Evolutionary conservation across 2,888 invertebrate species (phyloP).

Genomic region (Eupsilia transversa): DNA sequence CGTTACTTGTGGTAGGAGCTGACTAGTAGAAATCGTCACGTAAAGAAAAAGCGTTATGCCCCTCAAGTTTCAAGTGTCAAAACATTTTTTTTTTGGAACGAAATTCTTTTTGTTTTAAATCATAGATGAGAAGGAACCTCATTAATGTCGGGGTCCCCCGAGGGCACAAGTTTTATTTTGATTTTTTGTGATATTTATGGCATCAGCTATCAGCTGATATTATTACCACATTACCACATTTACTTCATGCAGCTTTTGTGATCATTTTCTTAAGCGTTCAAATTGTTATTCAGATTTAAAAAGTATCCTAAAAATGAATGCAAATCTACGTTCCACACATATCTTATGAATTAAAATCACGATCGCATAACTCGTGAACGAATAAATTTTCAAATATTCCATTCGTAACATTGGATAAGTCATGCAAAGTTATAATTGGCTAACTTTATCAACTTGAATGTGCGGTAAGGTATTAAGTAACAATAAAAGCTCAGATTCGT

Average conservation of each 20-base stretch:
- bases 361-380: constrained; percentile 26
- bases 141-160: too few relatives aligned
- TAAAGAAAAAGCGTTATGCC: too few relatives aligned
- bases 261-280: neutral
- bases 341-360: constrained; percentile 22
- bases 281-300: neutral
- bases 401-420: constrained; percentile 63
- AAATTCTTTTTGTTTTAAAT: too few relatives aligned
- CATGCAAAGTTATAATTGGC: constrained; percentile 73
- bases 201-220: neutral
- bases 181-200: neutral
- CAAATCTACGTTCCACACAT: constrained; percentile 4
- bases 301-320: neutral
- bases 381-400: constrained; percentile 58
- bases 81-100: neutral
- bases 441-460: constrained; percentile 63
- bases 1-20: too few relatives aligned
- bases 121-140: too few relatives aligned
- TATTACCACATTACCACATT: neutral
- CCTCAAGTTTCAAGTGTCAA: too few relatives aligned
- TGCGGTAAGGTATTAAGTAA: constrained; percentile 59
- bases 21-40: too few relatives aligned
- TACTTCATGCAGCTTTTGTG: neutral
- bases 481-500: constrained; percentile 61
- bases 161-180: neutral